These are phyloP conservation scores for Drosophila ercepeae DNA, from an alignment of 1,140 invertebrate species.

Conservation along the genomic window DNA sequence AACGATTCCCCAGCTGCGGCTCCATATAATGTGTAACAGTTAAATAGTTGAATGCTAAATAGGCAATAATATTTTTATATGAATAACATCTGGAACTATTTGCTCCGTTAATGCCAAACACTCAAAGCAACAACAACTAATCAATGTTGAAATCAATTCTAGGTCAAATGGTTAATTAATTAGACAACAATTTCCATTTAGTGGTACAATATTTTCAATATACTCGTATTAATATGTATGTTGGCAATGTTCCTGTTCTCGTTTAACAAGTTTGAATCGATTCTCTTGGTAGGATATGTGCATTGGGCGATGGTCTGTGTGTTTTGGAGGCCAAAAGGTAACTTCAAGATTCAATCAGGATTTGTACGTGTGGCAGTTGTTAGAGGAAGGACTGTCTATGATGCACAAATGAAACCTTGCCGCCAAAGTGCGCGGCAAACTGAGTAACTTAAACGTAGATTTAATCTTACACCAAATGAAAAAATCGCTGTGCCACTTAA, in stretches of 20 bases:
- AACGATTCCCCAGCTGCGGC: slow-evolving; percentile 52
- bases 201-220: slow-evolving; percentile 25
- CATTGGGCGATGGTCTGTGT: slow-evolving; percentile 45
- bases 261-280: slow-evolving; percentile 18
- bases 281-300: slow-evolving; percentile 63
- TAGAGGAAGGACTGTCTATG: slow-evolving; percentile 16
- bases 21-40: slow-evolving; percentile 66
- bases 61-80: slow-evolving; percentile 44
- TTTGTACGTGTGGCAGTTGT: slow-evolving; percentile 35
- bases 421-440: slow-evolving; percentile 10
- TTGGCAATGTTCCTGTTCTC: slow-evolving; percentile 65
- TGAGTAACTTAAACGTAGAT: slow-evolving; percentile 10
- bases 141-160: slow-evolving; percentile 49
- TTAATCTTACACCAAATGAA: slow-evolving; percentile 28
- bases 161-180: slow-evolving; percentile 44
- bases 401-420: slow-evolving; percentile 27
- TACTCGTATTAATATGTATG: slow-evolving; percentile 48
- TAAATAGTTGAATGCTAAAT: slow-evolving; percentile 55
- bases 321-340: slow-evolving; percentile 17
- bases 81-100: slow-evolving; percentile 26
- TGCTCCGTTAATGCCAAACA: slow-evolving; percentile 35
- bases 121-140: slow-evolving; percentile 70
- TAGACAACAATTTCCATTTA: slow-evolving; percentile 49
- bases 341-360: slow-evolving; percentile 13
- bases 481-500: slow-evolving; percentile 32